Conservation (phyloP, 2,113 vertebrate genomes). For the Rhabdornis inornatus region DNA sequence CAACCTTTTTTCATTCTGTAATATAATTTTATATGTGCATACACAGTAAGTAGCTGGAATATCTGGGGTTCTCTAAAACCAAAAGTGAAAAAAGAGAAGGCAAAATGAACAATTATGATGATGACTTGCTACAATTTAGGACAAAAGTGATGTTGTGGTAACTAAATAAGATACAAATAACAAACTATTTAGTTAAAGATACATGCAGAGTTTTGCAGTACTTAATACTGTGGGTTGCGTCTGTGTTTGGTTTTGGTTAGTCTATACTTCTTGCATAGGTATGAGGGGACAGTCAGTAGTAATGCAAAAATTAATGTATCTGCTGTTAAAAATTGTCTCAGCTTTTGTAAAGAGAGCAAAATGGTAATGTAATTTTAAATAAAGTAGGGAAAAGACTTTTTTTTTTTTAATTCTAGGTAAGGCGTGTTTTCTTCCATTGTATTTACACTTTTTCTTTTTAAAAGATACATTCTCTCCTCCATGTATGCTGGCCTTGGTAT, state of each 20-base stretch:
- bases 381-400: neutral
- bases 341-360: neutral
- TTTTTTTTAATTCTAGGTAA: neutral
- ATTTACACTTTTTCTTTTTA: neutral
- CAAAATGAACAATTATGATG: neutral
- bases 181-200: neutral
- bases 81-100: neutral
- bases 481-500: neutral
- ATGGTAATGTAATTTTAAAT: neutral
- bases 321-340: neutral
- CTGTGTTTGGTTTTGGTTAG: neutral
- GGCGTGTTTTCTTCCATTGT: neutral
- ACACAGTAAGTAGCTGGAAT: neutral
- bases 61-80: neutral
- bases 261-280: neutral
- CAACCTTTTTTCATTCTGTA: neutral
- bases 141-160: neutral
- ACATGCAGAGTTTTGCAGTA: neutral
- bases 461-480: neutral
- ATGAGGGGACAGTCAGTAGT: accelerated
- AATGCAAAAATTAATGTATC: neutral
- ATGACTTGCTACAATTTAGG: neutral
- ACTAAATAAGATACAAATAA: neutral
- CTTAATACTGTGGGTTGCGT: neutral
- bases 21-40: neutral